Evolutionary conservation across 2,113 vertebrate genomes (phyloP).

Genomic region (Pygoscelis adeliae): DNA sequence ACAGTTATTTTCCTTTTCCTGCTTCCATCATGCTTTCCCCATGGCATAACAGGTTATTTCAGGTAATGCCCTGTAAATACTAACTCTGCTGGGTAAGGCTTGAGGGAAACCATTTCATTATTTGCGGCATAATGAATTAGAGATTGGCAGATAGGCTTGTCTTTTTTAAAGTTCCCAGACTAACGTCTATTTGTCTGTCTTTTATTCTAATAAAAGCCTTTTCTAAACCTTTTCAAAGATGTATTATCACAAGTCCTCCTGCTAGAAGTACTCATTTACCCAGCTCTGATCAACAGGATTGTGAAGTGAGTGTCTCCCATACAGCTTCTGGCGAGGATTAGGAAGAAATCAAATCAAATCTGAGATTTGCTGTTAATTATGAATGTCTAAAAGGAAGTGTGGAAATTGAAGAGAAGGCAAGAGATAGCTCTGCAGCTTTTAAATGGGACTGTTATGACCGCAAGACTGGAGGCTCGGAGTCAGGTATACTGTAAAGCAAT

Average conservation of each 20-base stretch:
- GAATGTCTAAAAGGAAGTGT: not conserved
- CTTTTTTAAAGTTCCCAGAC: slow-evolving; percentile 20
- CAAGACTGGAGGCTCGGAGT: not conserved
- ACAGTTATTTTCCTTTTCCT: not conserved
- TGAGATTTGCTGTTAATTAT: slow-evolving; percentile 41
- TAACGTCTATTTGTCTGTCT: not conserved
- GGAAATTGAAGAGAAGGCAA: not conserved
- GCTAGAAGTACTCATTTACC: slow-evolving; percentile 13
- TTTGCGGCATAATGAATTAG: slow-evolving; percentile 4
- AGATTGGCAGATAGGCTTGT: not conserved
- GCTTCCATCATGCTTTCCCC: not conserved
- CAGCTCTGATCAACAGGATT: slow-evolving; percentile 6
- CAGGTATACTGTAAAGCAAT: not conserved
- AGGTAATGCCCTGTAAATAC: slow-evolving; percentile 13
- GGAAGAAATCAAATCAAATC: slow-evolving; percentile 21
- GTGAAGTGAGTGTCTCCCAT: not conserved
- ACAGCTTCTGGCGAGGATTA: slow-evolving; percentile 6
- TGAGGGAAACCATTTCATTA: not conserved
- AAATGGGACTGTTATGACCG: not conserved
- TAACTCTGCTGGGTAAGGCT: not conserved
- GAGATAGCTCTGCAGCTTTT: not conserved
- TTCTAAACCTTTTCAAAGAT: slow-evolving; percentile 22
- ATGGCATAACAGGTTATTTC: not conserved
- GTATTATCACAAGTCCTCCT: not conserved
- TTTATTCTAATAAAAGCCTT: slow-evolving; percentile 26